These are phyloP conservation scores for Lacanobia wlatinum DNA, from an alignment of 2,888 invertebrate genomes.

Conservation along the genomic window DNA sequence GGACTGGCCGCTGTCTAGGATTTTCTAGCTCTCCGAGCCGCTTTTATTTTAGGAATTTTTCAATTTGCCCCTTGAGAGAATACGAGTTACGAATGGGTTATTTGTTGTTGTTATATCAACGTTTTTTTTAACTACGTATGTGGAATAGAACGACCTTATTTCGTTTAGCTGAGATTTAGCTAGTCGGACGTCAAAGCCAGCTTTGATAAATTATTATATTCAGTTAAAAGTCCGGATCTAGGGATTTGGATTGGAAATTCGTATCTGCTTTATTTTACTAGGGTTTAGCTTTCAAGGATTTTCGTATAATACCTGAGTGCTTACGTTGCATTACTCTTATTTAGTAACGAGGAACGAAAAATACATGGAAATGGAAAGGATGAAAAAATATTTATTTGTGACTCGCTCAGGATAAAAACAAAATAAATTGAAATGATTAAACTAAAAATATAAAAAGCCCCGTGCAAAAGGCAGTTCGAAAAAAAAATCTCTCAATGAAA, in stretches of 20 bases:
- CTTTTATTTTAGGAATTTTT: slow-evolving; percentile 79
- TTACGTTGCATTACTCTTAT: neutral
- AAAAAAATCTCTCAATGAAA: neutral
- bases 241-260: slow-evolving; percentile 37
- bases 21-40: slow-evolving; percentile 71
- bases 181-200: slow-evolving; percentile 33
- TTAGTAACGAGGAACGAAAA: neutral
- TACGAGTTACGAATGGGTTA: slow-evolving; percentile 74
- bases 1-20: slow-evolving; percentile 68
- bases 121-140: slow-evolving; percentile 49
- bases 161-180: slow-evolving; percentile 22
- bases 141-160: slow-evolving; percentile 22
- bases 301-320: neutral
- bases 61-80: slow-evolving; percentile 80
- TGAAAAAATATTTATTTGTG: no score
- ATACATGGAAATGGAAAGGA: no score
- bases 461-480: no score
- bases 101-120: slow-evolving; percentile 67
- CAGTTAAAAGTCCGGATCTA: slow-evolving; percentile 38
- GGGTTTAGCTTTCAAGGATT: slow-evolving; percentile 24
- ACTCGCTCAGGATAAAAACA: no score
- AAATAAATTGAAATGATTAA: no score
- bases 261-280: slow-evolving; percentile 26
- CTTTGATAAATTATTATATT: slow-evolving; percentile 53
- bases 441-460: neutral